Percentiles rank a stretch among this genome's conserved stretches.
These are phyloP conservation scores for Fragariocoptes setiger DNA, from an alignment of 1,140 invertebrate genomes.

Conservation along the genomic window DNA sequence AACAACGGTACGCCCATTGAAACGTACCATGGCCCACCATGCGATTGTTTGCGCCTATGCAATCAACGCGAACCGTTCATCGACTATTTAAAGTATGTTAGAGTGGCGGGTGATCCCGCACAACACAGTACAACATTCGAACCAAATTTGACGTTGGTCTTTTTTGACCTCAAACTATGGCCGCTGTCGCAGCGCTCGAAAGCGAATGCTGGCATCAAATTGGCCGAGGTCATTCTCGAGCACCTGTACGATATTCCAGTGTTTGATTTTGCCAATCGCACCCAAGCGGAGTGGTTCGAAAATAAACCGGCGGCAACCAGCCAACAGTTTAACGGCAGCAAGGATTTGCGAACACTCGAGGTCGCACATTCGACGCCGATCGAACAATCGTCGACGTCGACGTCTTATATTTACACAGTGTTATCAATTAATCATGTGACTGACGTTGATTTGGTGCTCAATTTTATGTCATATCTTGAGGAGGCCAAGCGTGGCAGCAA, in stretches of 20 bases:
- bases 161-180: slow-evolving; percentile 11
- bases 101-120: slow-evolving; percentile 8
- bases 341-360: slow-evolving; percentile 2
- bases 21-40: slow-evolving; percentile 12
- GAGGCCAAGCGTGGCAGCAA: background rate
- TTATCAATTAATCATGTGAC: slow-evolving; percentile 8
- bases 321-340: background rate
- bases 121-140: slow-evolving; percentile 5
- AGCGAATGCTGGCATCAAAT: slow-evolving; percentile 8
- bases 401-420: no score
- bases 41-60: slow-evolving; percentile 13
- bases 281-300: background rate
- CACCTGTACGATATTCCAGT: slow-evolving; percentile 8
- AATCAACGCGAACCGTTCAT: slow-evolving; percentile 8
- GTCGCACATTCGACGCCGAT: no score
- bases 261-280: background rate
- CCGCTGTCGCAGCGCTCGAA: slow-evolving; percentile 7
- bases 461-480: slow-evolving; percentile 7
- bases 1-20: slow-evolving; percentile 9
- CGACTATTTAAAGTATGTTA: slow-evolving; percentile 9
- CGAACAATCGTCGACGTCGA: no score
- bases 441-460: slow-evolving; percentile 9
- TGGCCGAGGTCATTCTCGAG: slow-evolving; percentile 9
- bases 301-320: background rate
- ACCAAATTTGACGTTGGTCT: slow-evolving; percentile 5